Evolutionary conservation across 2,888 invertebrate genomes (phyloP).

Genomic region (Zeuzera pyrina): DNA sequence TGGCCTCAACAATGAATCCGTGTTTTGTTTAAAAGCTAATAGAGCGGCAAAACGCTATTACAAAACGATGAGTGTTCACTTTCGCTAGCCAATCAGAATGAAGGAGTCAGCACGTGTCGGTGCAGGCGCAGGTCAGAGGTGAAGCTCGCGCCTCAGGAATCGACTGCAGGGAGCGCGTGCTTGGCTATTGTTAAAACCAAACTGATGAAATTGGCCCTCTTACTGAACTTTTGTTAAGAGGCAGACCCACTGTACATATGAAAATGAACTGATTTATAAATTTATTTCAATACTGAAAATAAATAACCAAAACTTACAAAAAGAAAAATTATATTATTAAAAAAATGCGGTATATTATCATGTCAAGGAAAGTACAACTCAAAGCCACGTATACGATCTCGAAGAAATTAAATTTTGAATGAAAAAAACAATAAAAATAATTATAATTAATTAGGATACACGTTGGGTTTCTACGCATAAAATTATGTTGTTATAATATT

Average conservation of each 20-base stretch:
- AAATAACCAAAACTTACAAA: too few relatives aligned
- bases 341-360: too few relatives aligned
- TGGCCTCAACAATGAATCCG: conserved; percentile 16
- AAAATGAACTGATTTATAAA: background rate
- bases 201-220: conserved; percentile 29
- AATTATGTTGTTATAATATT: too few relatives aligned
- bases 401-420: too few relatives aligned
- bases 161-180: conserved; percentile 20
- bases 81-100: conserved; percentile 52
- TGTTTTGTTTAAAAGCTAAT: conserved; percentile 27
- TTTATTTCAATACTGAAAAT: too few relatives aligned
- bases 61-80: conserved; percentile 48
- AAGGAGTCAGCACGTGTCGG: conserved; percentile 51
- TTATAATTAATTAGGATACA: too few relatives aligned
- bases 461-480: too few relatives aligned
- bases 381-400: too few relatives aligned
- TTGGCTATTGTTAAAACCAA: conserved; percentile 29
- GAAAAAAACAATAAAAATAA: too few relatives aligned
- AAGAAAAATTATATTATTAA: too few relatives aligned
- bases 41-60: conserved; percentile 31
- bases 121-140: conserved; percentile 46
- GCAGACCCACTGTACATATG: background rate
- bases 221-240: conserved; percentile 2
- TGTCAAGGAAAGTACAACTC: too few relatives aligned
- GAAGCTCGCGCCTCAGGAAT: conserved; percentile 39